Percentiles rank a stretch among this genome's conserved stretches.
These are phyloP conservation scores for Ageneiosus marmoratus DNA, from an alignment of 2,113 vertebrate genomes.

Conservation along the genomic window DNA sequence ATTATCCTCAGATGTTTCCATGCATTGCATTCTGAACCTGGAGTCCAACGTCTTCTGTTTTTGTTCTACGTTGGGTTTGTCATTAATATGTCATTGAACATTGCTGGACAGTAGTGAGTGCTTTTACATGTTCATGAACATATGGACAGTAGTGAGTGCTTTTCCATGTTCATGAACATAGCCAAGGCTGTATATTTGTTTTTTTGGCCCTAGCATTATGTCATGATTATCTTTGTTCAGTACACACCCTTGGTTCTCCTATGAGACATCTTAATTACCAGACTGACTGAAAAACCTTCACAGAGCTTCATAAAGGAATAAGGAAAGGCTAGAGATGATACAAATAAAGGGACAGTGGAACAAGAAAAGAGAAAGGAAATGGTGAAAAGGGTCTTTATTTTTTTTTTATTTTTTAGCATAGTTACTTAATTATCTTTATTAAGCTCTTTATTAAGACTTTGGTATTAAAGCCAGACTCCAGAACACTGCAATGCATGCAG, in stretches of 20 bases:
- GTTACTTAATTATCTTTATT: conserved; percentile 4
- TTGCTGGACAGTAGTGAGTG: too few species aligned
- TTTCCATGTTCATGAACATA: not conserved
- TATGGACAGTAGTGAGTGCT: too few species aligned
- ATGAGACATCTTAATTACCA: not conserved
- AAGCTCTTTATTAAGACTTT: conserved; percentile 20
- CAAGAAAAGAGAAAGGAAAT: conserved; percentile 13
- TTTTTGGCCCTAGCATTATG: not conserved
- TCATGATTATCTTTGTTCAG: not conserved
- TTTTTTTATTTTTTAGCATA: not conserved
- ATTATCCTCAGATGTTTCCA: not conserved
- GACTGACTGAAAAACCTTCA: not conserved
- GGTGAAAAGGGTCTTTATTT: not conserved
- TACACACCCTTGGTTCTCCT: not conserved
- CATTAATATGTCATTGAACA: not conserved
- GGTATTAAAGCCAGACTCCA: conserved; percentile 11
- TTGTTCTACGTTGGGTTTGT: not conserved
- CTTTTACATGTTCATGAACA: too few species aligned
- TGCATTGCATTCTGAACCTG: not conserved
- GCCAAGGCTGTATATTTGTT: not conserved
- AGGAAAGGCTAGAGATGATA: not conserved
- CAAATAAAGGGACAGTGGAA: not conserved
- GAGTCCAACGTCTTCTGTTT: not conserved
- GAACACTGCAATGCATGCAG: conserved; percentile 3
- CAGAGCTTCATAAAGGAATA: not conserved